phyloP scores from a whole-genome alignment of 2,113 vertebrate species.

The Corythoichthys haematopterus region DNA sequence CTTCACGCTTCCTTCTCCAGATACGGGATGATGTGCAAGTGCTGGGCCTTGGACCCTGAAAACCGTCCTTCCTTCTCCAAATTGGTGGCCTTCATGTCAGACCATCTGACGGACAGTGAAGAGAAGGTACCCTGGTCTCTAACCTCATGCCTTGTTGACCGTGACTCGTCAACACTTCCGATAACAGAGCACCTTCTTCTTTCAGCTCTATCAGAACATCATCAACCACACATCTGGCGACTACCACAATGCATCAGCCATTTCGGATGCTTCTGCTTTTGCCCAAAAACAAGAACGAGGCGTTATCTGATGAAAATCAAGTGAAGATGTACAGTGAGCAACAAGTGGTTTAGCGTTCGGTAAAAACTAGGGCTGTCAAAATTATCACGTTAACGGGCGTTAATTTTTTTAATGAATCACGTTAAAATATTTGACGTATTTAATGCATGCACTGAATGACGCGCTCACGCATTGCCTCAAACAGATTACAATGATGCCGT shows the following conservation, averaged over 20 bases:
- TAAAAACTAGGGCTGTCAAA: not conserved
- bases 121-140: slow-evolving; percentile 69
- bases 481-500: too few relatives aligned
- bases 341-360: not conserved
- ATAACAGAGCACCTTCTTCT: not conserved
- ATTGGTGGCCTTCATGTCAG: slow-evolving; percentile 77
- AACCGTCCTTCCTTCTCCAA: slow-evolving; percentile 82
- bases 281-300: slow-evolving; percentile 15
- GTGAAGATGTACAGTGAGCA: not conserved
- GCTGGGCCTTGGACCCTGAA: slow-evolving; percentile 82
- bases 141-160: not conserved
- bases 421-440: too few relatives aligned
- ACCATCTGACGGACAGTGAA: slow-evolving; percentile 79
- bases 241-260: slow-evolving; percentile 43
- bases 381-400: too few relatives aligned
- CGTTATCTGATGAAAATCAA: slow-evolving; percentile 9
- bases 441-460: too few relatives aligned
- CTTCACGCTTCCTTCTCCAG: slow-evolving; percentile 55
- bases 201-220: slow-evolving; percentile 65
- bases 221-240: slow-evolving; percentile 24
- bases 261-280: slow-evolving; percentile 29
- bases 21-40: slow-evolving; percentile 83
- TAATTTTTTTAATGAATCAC: too few relatives aligned
- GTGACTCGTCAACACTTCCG: not conserved
- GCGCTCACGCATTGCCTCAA: too few relatives aligned